Conservation (phyloP, 53 echinoderm and acorn worm species). For the Antedon mediterranea region DNA sequence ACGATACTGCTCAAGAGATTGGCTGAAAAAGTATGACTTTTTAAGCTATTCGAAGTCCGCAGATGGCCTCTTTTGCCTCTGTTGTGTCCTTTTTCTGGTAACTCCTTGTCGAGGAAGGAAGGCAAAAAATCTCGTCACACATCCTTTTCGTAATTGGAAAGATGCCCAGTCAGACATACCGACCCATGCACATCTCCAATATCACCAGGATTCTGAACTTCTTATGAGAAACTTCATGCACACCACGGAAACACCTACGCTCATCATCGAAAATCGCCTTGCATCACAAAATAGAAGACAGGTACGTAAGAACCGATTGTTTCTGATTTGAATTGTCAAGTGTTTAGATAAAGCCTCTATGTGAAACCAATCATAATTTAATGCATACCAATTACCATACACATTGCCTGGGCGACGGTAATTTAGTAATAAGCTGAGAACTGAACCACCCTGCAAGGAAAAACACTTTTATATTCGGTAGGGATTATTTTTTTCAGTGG, state of each 20-base stretch:
- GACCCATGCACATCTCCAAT: background rate
- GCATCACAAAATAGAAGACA: background rate
- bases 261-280: background rate
- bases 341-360: too few relatives aligned
- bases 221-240: background rate
- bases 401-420: too few relatives aligned
- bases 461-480: too few relatives aligned
- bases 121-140: background rate
- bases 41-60: background rate
- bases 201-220: background rate
- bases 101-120: background rate
- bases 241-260: background rate
- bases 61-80: constrained; percentile 6
- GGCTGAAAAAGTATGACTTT: constrained; percentile 4
- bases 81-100: constrained; percentile 6
- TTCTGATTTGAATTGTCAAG: constrained; percentile 20
- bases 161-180: background rate
- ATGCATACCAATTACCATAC: too few relatives aligned
- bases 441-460: too few relatives aligned
- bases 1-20: background rate
- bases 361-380: too few relatives aligned
- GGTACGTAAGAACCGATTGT: background rate
- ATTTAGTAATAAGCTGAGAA: too few relatives aligned
- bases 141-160: constrained; percentile 3
- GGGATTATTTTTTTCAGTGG: too few relatives aligned